A percentile compares a stretch with the other conserved stretches of the same genome.
Conservation (phyloP, 2,797 vertebrate genomes). For the Todus mexicanus region DNA sequence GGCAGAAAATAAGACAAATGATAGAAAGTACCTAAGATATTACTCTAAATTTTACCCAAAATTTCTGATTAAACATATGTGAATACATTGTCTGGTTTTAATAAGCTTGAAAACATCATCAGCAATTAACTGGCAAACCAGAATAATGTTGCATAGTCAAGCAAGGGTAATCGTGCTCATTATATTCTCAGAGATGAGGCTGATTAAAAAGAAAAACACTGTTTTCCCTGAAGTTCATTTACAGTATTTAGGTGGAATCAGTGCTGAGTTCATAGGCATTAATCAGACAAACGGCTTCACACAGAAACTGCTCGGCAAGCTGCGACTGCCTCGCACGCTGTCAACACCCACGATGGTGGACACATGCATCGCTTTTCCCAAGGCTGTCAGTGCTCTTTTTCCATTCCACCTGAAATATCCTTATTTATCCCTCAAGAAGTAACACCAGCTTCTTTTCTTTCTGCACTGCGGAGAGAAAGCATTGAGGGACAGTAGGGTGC, state of each 20-base stretch:
- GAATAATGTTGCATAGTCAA: background rate
- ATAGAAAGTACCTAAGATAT: background rate
- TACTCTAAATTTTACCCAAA: background rate
- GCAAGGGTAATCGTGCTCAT: constrained; percentile 44
- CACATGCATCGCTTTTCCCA: background rate
- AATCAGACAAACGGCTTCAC: constrained; percentile 1
- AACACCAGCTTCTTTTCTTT: background rate
- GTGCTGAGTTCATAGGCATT: background rate
- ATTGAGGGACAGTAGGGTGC: background rate
- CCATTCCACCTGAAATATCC: background rate
- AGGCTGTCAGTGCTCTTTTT: background rate
- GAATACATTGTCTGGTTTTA: constrained; percentile 16
- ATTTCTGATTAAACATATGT: constrained; percentile 23
- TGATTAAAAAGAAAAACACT: constrained; percentile 46
- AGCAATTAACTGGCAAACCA: constrained; percentile 36
- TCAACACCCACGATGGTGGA: background rate
- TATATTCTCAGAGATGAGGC: constrained; percentile 18
- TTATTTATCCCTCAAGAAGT: background rate
- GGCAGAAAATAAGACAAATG: background rate
- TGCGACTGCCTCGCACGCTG: background rate
- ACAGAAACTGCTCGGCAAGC: background rate
- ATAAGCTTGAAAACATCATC: constrained; percentile 48
- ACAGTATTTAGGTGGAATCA: constrained; percentile 25
- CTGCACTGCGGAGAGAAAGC: background rate
- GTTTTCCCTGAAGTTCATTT: constrained; percentile 37